These are phyloP conservation scores for Ascidia mentula DNA, from an alignment of 23 tunicate species.

Conservation along the genomic window DNA sequence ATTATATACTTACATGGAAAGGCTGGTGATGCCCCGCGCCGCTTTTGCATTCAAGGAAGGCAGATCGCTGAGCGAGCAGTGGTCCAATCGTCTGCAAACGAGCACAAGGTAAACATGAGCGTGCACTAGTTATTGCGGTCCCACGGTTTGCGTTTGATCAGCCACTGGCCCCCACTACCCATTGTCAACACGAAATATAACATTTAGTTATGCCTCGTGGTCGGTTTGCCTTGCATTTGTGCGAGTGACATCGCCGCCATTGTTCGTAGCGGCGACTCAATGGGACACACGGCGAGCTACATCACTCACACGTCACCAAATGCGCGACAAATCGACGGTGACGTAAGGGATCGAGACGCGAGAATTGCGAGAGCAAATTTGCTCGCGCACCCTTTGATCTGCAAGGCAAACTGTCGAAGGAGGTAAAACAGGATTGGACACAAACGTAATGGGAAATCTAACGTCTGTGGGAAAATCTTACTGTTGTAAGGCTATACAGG, in stretches of 20 bases:
- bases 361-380: neutral
- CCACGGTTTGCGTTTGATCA: neutral
- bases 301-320: neutral
- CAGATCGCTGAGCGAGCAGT: conserved; percentile 9
- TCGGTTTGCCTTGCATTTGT: no score
- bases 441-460: no score
- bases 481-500: no score
- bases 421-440: no score
- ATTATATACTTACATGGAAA: conserved; percentile 18
- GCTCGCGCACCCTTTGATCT: no score
- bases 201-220: no score
- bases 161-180: neutral
- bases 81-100: conserved; percentile 30
- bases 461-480: no score
- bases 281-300: neutral
- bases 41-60: neutral
- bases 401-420: no score
- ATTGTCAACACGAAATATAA: neutral
- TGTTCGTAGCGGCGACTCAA: neutral
- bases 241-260: neutral
- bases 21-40: conserved; percentile 4
- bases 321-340: neutral
- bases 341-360: neutral
- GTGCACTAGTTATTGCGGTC: neutral
- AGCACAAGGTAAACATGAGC: neutral